A percentile compares a stretch with the other conserved stretches of the same genome.
These are phyloP conservation scores for Whitmania pigra DNA, from an alignment of 1,140 invertebrate genomes.

Conservation along the genomic window DNA sequence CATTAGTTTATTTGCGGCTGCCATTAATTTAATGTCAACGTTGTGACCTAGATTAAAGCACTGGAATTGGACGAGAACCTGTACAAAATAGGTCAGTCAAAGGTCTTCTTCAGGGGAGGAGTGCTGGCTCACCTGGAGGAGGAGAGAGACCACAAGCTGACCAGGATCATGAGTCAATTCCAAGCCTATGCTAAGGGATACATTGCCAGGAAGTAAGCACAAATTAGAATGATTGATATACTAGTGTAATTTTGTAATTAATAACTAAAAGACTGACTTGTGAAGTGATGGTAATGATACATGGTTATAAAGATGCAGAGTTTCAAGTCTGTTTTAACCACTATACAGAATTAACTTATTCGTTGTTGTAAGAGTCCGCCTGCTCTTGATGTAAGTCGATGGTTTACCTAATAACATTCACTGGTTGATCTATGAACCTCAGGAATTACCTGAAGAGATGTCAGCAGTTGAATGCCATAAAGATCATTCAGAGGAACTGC, in stretches of 20 bases:
- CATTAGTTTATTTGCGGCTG: background rate
- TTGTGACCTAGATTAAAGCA: conserved; percentile 58
- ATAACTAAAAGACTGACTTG: no score
- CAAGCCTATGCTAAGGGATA: conserved; percentile 94
- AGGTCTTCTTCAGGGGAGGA: conserved; percentile 95
- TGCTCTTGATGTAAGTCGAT: no score
- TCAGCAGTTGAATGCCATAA: conserved; percentile 93
- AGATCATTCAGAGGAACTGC: conserved; percentile 97
- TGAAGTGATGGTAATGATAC: no score
- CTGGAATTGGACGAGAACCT: conserved; percentile 88
- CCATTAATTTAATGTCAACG: background rate
- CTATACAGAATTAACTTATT: no score
- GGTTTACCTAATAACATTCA: no score
- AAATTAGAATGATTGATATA: no score
- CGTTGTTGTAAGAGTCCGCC: no score
- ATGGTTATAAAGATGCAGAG: no score
- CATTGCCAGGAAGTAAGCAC: conserved; percentile 56
- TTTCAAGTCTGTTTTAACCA: no score
- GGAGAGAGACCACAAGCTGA: conserved; percentile 95
- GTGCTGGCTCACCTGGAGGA: conserved; percentile 96
- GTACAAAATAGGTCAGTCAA: conserved; percentile 87
- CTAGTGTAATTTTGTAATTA: no score
- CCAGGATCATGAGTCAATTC: conserved; percentile 86
- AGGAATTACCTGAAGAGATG: conserved; percentile 90
- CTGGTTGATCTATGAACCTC: background rate